Evolutionary conservation across 2,797 vertebrate species (phyloP), one percentile per base, ranked within the genome.

Genomic region (Moxostoma hubbsi): DNA sequence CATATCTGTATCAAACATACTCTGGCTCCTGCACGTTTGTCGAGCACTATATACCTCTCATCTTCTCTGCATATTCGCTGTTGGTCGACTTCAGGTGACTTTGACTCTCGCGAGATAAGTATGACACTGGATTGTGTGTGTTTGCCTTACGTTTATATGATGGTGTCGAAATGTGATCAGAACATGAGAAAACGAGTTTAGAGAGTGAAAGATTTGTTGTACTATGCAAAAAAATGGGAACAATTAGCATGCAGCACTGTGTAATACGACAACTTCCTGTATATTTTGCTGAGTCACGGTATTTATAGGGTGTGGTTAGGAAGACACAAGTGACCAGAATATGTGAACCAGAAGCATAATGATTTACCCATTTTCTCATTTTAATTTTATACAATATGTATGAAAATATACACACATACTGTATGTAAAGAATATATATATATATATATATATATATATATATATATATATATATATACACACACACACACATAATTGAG

Each of bases 221-320:
- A 8, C 36, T 16, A 11, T 46, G n/a, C 24, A 5, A 13, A 5
- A 13, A 2, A 6, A 12, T 7, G 13, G 73, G 50, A 81, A 79
- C 49, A 66, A 57, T 68, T 55, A 50, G 15, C 43, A 47, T 18
- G 43, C 70, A 47, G 45, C 9, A 2, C 54, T 1, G 11, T 73
- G 64, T 75, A 73, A 79, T 77, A 54, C 70, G 47, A 82, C 65
- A 72, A 80, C 80, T 86, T 87, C 84, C 83, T 86, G 83, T 78
- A 75, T 87, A 70, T 88, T 84, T 58, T 49, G 83, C 83, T 67
- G 81, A 87, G 78, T 86, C 84, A 85, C 78, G 78, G 58, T 16
- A 55, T n/a, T 54, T 15, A 51, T 63, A n/a, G 68, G 36, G 36
- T 13, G 36, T 36, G 12, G 36, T 46, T 13, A 63, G 12, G 5